These are phyloP conservation scores for Drosophila leonis DNA, from an alignment of 2,888 invertebrate species.

Conservation along the genomic window DNA sequence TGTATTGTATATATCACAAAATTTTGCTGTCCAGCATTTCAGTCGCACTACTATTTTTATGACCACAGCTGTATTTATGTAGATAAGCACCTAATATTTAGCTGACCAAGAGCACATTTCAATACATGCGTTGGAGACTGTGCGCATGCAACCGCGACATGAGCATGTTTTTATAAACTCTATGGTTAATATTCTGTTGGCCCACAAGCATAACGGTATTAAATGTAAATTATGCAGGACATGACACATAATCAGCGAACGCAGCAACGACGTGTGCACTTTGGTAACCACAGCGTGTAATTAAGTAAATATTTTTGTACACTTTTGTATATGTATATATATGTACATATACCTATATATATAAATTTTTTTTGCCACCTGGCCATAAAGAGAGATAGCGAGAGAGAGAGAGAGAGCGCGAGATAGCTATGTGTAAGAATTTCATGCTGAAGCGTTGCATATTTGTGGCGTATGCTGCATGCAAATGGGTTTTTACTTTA, in stretches of 20 bases:
- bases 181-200: constrained; percentile 13
- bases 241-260: constrained; percentile 49
- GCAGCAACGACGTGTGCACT: constrained; percentile 39
- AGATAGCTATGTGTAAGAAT: not conserved
- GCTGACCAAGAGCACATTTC: not conserved
- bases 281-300: constrained; percentile 53
- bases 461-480: constrained; percentile 34
- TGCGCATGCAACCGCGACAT: constrained; percentile 6
- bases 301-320: constrained; percentile 60
- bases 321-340: constrained; percentile 3
- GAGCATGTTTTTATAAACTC: constrained; percentile 13
- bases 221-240: constrained; percentile 45
- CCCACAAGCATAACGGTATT: constrained; percentile 30
- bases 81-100: not conserved
- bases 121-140: not conserved
- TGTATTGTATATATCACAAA: not conserved
- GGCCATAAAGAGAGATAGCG: constrained; percentile 11
- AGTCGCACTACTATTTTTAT: no score
- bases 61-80: not conserved
- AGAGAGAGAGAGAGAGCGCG: not conserved
- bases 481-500: constrained; percentile 24
- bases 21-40: no score
- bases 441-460: constrained; percentile 28
- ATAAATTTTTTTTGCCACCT: not conserved
- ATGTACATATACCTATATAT: not conserved